Evolutionary conservation across 2,113 vertebrate species (phyloP).

Genomic region (Shinisaurus crocodilurus): DNA sequence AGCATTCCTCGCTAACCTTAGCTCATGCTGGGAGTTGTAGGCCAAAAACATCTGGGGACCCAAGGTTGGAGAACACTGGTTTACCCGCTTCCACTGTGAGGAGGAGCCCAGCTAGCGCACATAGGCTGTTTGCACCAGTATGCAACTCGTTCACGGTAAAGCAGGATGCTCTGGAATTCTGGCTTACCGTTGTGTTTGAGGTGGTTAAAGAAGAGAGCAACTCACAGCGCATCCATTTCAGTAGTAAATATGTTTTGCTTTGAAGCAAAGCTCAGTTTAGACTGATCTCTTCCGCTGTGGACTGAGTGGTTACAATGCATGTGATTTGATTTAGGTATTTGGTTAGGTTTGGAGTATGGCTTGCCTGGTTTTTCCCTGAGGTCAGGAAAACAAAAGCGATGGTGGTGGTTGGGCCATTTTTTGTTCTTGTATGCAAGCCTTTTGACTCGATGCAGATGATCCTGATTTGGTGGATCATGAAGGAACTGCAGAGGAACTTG

Average conservation of each 20-base stretch:
- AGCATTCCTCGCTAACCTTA: too few relatives aligned
- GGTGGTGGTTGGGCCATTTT: background rate
- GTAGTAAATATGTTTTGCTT: background rate
- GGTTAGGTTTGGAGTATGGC: background rate
- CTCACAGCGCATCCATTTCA: background rate
- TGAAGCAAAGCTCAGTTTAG: background rate
- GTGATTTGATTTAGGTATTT: background rate
- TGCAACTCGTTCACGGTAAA: too few relatives aligned
- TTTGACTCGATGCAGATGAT: background rate
- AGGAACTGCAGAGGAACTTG: background rate
- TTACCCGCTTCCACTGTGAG: too few relatives aligned
- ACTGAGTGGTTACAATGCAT: background rate
- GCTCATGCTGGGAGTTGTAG: too few relatives aligned
- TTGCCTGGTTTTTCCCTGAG: background rate
- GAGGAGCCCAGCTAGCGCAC: too few relatives aligned
- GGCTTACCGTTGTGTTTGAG: background rate
- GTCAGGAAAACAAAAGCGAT: background rate
- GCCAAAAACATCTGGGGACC: too few relatives aligned
- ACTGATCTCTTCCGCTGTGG: background rate
- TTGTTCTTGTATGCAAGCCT: background rate
- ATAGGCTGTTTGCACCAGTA: too few relatives aligned
- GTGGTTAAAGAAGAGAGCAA: background rate
- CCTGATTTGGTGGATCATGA: background rate
- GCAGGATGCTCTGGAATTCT: too few relatives aligned
- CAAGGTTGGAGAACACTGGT: too few relatives aligned